These are phyloP conservation scores for Neomonachus schauinslandi DNA, from an alignment of 2,113 vertebrate species.

Conservation along the genomic window DNA sequence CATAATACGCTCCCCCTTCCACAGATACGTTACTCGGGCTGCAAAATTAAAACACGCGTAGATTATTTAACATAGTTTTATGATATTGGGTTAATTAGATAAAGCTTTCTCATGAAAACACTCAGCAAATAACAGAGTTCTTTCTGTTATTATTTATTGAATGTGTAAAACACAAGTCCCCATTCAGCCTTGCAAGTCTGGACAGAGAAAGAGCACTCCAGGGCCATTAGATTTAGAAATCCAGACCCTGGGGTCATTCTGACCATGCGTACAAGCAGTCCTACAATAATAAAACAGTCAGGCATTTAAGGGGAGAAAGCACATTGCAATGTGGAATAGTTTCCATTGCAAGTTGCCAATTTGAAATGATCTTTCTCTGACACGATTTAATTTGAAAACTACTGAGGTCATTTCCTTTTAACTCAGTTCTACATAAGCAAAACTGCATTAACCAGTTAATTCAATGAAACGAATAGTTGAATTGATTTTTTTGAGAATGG, in stretches of 20 bases:
- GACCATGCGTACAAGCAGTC: background rate
- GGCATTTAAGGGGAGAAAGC: background rate
- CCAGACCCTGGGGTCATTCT: conserved; percentile 10
- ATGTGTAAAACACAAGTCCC: conserved; percentile 48
- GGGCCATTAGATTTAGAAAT: conserved; percentile 31
- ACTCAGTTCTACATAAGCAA: conserved; percentile 50
- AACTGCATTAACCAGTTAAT: conserved; percentile 54
- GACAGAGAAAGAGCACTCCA: background rate
- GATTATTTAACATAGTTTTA: background rate
- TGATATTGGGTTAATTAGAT: conserved; percentile 10
- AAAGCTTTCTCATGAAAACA: conserved; percentile 58
- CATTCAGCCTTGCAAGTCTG: conserved; percentile 48
- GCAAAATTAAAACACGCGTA: background rate
- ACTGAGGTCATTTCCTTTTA: conserved; percentile 72
- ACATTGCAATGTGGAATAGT: background rate
- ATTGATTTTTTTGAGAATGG: conserved; percentile 47
- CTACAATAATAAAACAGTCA: background rate
- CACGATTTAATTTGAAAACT: conserved; percentile 67
- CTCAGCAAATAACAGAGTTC: conserved; percentile 18
- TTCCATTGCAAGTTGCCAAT: conserved; percentile 64
- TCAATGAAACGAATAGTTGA: conserved; percentile 44
- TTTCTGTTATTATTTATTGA: conserved; percentile 61
- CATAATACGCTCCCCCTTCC: background rate
- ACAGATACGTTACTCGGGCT: background rate
- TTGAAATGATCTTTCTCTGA: conserved; percentile 64